Conservation (phyloP, 92 coral and sea anemone genomes). For the Micromussa lordhowensis region DNA sequence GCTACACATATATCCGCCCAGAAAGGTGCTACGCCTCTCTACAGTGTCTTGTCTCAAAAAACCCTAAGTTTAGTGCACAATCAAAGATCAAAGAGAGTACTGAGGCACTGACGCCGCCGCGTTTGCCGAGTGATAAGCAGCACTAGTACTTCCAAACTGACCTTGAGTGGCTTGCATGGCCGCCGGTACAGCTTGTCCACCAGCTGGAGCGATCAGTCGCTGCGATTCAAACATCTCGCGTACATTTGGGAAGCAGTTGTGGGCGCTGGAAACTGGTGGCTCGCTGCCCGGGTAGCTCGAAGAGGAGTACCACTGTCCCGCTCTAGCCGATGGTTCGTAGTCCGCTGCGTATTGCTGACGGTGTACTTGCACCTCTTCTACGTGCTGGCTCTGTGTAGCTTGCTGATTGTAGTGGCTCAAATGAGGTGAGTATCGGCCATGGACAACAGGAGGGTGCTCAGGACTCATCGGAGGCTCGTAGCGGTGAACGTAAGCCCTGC, state of each 20-base stretch:
- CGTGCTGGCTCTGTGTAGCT: slow-evolving; percentile 44
- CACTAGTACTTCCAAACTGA: slow-evolving; percentile 86
- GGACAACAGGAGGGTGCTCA: slow-evolving; percentile 31
- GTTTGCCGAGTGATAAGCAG: slow-evolving; percentile 63
- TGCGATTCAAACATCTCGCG: slow-evolving; percentile 99
- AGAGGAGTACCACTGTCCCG: slow-evolving; percentile 72
- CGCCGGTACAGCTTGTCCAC: slow-evolving; percentile 56
- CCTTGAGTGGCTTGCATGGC: slow-evolving; percentile 73
- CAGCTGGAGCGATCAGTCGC: slow-evolving; percentile 79
- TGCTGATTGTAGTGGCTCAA: slow-evolving; percentile 85
- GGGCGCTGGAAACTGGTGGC: slow-evolving; percentile 56
- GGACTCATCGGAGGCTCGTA: slow-evolving; percentile 69
- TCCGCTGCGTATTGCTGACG: slow-evolving; percentile 75
- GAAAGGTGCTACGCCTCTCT: slow-evolving; percentile 20
- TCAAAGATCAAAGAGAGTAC: slow-evolving; percentile 44
- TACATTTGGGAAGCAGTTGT: slow-evolving; percentile 90
- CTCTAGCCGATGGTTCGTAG: slow-evolving; percentile 70
- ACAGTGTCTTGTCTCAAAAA: slow-evolving; percentile 21
- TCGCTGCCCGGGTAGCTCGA: slow-evolving; percentile 50
- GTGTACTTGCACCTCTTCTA: slow-evolving; percentile 63
- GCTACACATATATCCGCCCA: slow-evolving; percentile 12
- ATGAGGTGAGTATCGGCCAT: slow-evolving; percentile 82
- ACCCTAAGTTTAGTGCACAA: slow-evolving; percentile 16
- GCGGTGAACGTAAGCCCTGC: slow-evolving; percentile 62
- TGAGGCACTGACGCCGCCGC: slow-evolving; percentile 57